Evolutionary conservation across 2,888 invertebrate species (phyloP), one percentile per base, ranked within the genome.

Genomic region (Megaustenia siamemsis): DNA sequence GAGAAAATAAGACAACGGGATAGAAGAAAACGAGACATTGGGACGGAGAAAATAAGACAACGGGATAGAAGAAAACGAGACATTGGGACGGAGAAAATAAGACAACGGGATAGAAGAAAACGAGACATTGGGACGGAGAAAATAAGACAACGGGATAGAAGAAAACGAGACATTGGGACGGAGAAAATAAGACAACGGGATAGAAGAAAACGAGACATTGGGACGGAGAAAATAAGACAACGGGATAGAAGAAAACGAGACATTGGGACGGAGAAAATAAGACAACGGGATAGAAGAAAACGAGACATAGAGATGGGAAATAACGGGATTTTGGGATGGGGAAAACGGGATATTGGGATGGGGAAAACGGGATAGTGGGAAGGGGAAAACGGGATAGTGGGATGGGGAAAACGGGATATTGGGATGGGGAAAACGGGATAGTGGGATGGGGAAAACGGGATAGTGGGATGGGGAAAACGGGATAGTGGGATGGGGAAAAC

Each of bases 141-240:
- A 77, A 28, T 53, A 56, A 77, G 56, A 53, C 43, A 73, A 71
- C 12, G 24, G 32, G 71, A 71, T 8, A 40, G 35, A 71, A 32
- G 32, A 40, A 35, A 40, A 32, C 3, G 21, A 38, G n/a, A 73
- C 12, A 73, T 10, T 6, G 28, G 43, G 49, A 43, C 21, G 24
- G 38, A 45, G 43, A 15, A 24, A n/a, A n/a, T n/a, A n/a, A n/a
- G n/a, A n/a, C n/a, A n/a, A n/a, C n/a, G n/a, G n/a, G n/a, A n/a
- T n/a, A 38, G 18, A 43, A n/a, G 38, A 68, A 32, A 68, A 10
- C 56, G 60, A 78, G 60, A 60, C 38, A 60, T 24, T 60, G 78
- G 60, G 38, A 78, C 15, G 53, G 77, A 77, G 56, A 53, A 28
- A 77, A 28, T 53, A 56, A 77, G 56, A 53, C 43, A 73, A 24